A percentile compares a stretch with the other conserved stretches of the same genome.
Conservation (phyloP, 35 echinoderm and acorn worm genomes). For the Hemicentrotus pulcherrimus region DNA sequence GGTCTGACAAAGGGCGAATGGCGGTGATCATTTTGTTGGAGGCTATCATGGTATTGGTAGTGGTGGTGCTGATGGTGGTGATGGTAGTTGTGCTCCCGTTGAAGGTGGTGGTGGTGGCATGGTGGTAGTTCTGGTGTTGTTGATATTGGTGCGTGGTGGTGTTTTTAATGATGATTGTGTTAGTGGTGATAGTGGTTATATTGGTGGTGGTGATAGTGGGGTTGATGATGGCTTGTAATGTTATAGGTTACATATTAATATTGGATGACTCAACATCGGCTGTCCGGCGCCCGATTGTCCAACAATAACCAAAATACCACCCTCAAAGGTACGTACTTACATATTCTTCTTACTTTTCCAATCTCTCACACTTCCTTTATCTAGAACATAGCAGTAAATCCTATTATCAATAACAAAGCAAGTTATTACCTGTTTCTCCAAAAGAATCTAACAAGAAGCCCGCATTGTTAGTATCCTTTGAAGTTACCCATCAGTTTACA, state of each 20-base stretch:
- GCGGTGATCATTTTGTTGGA: too few relatives aligned
- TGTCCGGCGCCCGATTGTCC: neutral
- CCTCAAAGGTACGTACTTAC: neutral
- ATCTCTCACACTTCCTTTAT: neutral
- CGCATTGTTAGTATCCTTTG: neutral
- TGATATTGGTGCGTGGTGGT: neutral
- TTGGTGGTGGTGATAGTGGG: neutral
- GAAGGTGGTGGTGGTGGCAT: too few relatives aligned
- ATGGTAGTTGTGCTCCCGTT: too few relatives aligned
- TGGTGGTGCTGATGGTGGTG: too few relatives aligned
- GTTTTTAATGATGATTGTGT: neutral
- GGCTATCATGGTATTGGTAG: too few relatives aligned
- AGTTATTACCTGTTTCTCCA: neutral
- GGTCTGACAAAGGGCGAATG: too few relatives aligned
- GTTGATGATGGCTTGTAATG: neutral
- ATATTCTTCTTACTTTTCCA: neutral
- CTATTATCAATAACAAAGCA: conserved; percentile 2
- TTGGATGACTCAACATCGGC: neutral
- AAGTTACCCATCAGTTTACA: neutral
- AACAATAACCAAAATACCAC: neutral
- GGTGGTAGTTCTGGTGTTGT: too few relatives aligned
- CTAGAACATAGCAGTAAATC: neutral
- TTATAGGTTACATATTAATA: neutral
- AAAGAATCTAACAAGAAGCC: neutral
- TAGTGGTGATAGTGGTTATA: neutral